Evolutionary conservation across 2,797 vertebrate species (phyloP), one percentile per base, ranked within the genome.

Genomic region (Amphiprion clarkii): DNA sequence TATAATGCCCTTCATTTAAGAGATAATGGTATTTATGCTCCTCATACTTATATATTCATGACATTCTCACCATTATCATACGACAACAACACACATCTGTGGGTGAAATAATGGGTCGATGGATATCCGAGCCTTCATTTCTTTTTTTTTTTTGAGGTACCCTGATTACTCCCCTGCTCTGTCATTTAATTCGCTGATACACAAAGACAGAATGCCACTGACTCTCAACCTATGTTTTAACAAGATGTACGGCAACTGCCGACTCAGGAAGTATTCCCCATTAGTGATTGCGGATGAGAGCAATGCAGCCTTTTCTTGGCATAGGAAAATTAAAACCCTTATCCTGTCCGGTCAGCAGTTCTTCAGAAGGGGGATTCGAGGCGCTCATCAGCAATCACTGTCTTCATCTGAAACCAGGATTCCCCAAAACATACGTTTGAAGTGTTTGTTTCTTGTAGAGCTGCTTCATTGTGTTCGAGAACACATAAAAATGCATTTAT

Each of bases 261-360:
- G 27, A 67, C 23, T 59, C 7, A 7, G 59, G 55, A 65, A 68
- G 55, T 59, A 23, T 25, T 63, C 71, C 55, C 14, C 65, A 39
- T 6, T 1, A 56, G 67, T 48, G 53, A 71, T 54, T 60, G 27
- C 71, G 63, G 36, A 76, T 67, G 21, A 53, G 33, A 72, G 53
- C 12, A 27, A n/a, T 67, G 71, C 66, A 67, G 52, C 27, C n/a
- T 52, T 77, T 60, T 64, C 63, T 76, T 74, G 52, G 63, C 63
- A 58, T 48, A 23, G 49, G 19, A 61, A 51, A 67, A 46, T 31
- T 19, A 48, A 48, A 48, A 8, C 46, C 14, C 17, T 19, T 19
- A n/a, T 13, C 48, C 54, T 66, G 65, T 48, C 39, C 56, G 21
- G 44, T 73, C 36, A 67, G 74, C 59, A 52, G 63, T 48, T 52